A percentile compares a stretch with the other conserved stretches of the same genome.
phyloP scores from a whole-genome alignment of 2,113 vertebrate species.

The Cynocephalus volans region DNA sequence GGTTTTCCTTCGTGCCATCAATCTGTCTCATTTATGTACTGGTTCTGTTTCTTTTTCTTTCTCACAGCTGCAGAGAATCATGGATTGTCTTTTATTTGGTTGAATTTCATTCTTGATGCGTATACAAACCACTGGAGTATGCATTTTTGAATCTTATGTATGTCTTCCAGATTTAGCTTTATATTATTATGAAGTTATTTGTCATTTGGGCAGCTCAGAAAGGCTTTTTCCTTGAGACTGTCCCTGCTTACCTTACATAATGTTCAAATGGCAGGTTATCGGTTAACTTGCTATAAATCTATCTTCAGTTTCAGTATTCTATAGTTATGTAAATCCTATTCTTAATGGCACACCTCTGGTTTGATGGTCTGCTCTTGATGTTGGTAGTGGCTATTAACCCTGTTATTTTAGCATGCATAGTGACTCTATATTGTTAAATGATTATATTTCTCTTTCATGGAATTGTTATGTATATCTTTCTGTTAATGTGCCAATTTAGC shows the following conservation, averaged over 20 bases:
- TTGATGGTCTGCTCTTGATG: background rate
- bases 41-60: constrained; percentile 9
- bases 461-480: background rate
- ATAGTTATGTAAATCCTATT: background rate
- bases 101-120: constrained; percentile 65
- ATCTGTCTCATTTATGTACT: constrained; percentile 63
- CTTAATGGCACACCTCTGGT: background rate
- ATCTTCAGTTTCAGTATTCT: background rate
- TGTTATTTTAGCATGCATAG: background rate
- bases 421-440: background rate
- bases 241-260: constrained; percentile 28
- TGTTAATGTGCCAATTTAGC: background rate
- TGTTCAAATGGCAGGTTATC: background rate
- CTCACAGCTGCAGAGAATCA: background rate
- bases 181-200: constrained; percentile 44
- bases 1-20: constrained; percentile 61
- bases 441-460: background rate
- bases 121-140: background rate
- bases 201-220: constrained; percentile 33
- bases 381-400: background rate
- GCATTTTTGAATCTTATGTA: constrained; percentile 15
- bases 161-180: constrained; percentile 41
- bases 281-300: background rate
- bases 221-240: background rate
- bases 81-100: constrained; percentile 52